Base-by-base conservation (phyloP, 2,113 vertebrate species). In the Hemicordylus capensis region DNA sequence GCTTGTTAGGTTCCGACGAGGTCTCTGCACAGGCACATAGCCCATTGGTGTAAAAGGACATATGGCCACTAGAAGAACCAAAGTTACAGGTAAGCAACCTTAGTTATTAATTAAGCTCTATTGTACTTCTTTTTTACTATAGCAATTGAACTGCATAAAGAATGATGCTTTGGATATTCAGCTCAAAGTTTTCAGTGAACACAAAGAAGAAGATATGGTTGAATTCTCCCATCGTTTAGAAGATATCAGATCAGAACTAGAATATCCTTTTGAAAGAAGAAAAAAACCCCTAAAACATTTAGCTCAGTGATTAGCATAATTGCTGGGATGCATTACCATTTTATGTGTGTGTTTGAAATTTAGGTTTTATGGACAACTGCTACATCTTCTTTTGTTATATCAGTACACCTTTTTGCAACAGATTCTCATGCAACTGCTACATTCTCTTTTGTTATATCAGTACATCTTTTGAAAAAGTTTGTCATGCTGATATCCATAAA, bases 111-210 rank as follows among this genome's bases (percentile, higher is more conserved):
- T 87, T 93, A 91, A 85, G 1, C 7, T 10, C 2, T 28, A 74
- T 84, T 86, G 4, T 78, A 17, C 28, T 87, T 8, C 86, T 89
- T 90, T 81, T 83, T 89, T 88, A 88, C 89, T 87, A 9, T 84
- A 97, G 97, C 93, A 93, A 88, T 91, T 97, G 90, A 96, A 94
- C 44, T 75, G 61, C 86, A 95, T 97, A 94, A 98, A 95, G 90
- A 99, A 98, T 81, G 99, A 99, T 89, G 98, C 97, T 76, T 95
- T 99, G 94, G 98, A 99, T 95, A 99, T 99, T 94, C 99, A 99
- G 93, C 96, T 99, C 37, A 99, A 98, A 95, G 99, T 99, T 17
- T 99, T 99, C 94, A 97, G 97, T 88, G 99, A 99, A 78, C 97
- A 99, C 92, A 99, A 98, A 89, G 99, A 99, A 87, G 99, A 99